Evolutionary conservation across 2,113 vertebrate species (phyloP).

Genomic region (Heloderma charlesbogerti): DNA sequence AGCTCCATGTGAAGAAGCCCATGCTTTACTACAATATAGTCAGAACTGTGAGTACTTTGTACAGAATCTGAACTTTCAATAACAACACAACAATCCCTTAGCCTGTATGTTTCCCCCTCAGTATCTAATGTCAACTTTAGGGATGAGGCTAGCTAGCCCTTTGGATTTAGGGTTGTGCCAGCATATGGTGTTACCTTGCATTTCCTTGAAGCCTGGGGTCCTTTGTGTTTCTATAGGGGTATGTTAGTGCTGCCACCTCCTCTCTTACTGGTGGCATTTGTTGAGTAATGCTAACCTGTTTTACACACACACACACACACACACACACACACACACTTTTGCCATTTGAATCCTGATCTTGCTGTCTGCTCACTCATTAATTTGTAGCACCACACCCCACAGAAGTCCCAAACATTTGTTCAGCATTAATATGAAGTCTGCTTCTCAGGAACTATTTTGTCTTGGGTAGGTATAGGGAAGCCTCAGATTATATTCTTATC

Average conservation of each 20-base stretch:
- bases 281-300: no score
- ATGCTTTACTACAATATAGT: background rate
- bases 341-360: background rate
- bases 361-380: background rate
- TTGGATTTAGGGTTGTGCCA: background rate
- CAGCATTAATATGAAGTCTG: background rate
- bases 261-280: background rate
- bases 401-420: background rate
- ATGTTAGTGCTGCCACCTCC: no score
- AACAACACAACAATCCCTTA: background rate
- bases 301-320: background rate
- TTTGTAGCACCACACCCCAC: background rate
- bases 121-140: background rate
- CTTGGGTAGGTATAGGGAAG: background rate
- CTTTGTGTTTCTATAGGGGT: background rate
- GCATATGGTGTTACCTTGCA: background rate
- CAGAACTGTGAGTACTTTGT: background rate
- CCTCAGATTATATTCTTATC: background rate
- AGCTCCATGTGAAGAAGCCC: no score
- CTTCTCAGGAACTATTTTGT: background rate
- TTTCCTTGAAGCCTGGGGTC: background rate
- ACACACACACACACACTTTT: background rate
- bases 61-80: background rate
- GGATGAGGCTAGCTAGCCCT: background rate
- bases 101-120: no score